Conservation (phyloP, 1,140 invertebrate genomes). For the Colletes latitarsis region DNA sequence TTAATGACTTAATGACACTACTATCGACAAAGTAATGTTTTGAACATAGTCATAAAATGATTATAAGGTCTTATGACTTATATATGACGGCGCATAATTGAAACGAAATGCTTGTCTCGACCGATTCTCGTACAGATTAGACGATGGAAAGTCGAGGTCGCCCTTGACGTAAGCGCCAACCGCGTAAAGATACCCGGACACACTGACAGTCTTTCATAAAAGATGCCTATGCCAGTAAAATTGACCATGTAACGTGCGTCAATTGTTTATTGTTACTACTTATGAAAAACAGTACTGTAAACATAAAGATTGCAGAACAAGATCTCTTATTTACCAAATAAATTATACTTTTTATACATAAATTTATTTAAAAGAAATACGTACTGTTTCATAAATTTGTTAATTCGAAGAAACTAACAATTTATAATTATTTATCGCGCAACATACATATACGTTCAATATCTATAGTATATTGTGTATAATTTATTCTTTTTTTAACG, state of each 20-base stretch:
- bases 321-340: too few relatives aligned
- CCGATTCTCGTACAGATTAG: conserved; percentile 61
- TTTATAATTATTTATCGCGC: too few relatives aligned
- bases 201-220: conserved; percentile 41
- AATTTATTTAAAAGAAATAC: too few relatives aligned
- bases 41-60: background rate
- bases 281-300: background rate
- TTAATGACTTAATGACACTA: background rate
- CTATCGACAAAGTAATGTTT: background rate
- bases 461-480: too few relatives aligned
- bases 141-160: conserved; percentile 69
- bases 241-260: conserved; percentile 14
- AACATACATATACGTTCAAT: too few relatives aligned
- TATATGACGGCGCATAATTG: conserved; percentile 5
- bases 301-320: background rate
- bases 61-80: conserved; percentile 8
- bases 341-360: too few relatives aligned
- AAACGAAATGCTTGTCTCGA: conserved; percentile 52
- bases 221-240: conserved; percentile 32
- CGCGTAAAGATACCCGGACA: conserved; percentile 49
- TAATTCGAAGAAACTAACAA: too few relatives aligned
- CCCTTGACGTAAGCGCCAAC: conserved; percentile 67
- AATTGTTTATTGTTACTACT: background rate
- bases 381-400: too few relatives aligned
- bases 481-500: background rate